Evolutionary conservation across 2,113 vertebrate genomes (phyloP), one percentile per base, ranked within the genome.

Genomic region (Sceloporus undulatus): DNA sequence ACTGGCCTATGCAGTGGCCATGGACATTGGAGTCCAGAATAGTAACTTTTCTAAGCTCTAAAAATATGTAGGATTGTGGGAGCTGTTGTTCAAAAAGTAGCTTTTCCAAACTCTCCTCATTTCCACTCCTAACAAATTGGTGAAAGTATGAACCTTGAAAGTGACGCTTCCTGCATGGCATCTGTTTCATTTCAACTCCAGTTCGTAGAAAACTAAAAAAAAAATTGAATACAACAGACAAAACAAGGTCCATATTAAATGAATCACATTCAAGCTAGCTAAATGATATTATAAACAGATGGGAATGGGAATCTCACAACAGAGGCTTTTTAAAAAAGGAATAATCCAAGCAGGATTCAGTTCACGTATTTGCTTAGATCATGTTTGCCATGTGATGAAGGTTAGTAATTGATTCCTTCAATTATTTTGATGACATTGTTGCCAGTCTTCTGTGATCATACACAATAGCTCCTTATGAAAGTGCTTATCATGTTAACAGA

Each of bases 371-470:
- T 87, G 10, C 34, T 27, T 27, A 42, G 68, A 18, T 13, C 66
- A 38, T 84, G 9, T 54, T 79, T 23, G 38, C n/a, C 86, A 82
- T 74, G 40, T 23, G 34, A 82, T 21, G 18, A 70, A 27, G 23
- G 21, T 18, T 62, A 87, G 34, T 14, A 25, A 62, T 8, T 25
- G 21, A 18, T 29, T 42, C 68, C 56, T 56, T 42, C 13, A 97
- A 96, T 34, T n/a, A 42, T 96, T 89, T 98, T 98, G 84, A 98
- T 94, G 0, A 2, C 98, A 98, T 91, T 97, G 96, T 2, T 97
- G 27, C 7, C 29, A 8, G 10, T 71, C 27, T 71, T 29, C 94
- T 1, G 91, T 92, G 87, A 98, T 98, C 54, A 90, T 96, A 79
- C 97, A 7, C 48, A 84, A 97, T 2, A 98, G 95, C 21, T 95